phyloP scores from a whole-genome alignment of 2,113 vertebrate species.

The Dipodomys ordii region DNA sequence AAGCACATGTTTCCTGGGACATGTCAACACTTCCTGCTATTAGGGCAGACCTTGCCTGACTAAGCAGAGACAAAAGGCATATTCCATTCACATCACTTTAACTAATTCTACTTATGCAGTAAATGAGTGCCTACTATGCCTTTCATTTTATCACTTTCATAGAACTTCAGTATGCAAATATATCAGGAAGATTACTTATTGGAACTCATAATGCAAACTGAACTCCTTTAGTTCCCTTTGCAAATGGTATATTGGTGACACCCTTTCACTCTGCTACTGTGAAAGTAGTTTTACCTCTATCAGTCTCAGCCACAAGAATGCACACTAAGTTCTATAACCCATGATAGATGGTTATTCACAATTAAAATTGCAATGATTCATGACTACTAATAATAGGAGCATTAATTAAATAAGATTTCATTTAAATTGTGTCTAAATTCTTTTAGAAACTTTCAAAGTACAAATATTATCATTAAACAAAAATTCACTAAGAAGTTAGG shows the following conservation, averaged over 20 bases:
- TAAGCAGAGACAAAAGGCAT: neutral
- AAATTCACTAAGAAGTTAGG: neutral
- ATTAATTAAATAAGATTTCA: neutral
- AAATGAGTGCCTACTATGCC: neutral
- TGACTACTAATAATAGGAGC: neutral
- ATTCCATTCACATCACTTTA: neutral
- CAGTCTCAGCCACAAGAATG: neutral
- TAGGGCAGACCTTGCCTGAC: neutral
- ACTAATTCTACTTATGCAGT: neutral
- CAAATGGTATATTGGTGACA: neutral
- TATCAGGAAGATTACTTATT: neutral
- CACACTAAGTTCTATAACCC: neutral
- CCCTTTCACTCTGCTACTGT: neutral
- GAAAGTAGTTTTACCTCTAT: neutral
- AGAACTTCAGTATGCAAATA: neutral
- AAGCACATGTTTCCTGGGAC: neutral
- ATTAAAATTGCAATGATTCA: neutral
- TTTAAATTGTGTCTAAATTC: neutral
- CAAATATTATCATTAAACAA: neutral
- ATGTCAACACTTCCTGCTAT: neutral
- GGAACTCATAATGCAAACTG: neutral
- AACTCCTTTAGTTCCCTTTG: neutral
- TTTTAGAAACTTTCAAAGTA: constrained; percentile 14
- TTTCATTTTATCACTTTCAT: neutral
- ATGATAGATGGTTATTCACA: neutral